Evolutionary conservation across 2,797 vertebrate species (phyloP), one percentile per base, ranked within the genome.

Genomic region (Apogon talboti): DNA sequence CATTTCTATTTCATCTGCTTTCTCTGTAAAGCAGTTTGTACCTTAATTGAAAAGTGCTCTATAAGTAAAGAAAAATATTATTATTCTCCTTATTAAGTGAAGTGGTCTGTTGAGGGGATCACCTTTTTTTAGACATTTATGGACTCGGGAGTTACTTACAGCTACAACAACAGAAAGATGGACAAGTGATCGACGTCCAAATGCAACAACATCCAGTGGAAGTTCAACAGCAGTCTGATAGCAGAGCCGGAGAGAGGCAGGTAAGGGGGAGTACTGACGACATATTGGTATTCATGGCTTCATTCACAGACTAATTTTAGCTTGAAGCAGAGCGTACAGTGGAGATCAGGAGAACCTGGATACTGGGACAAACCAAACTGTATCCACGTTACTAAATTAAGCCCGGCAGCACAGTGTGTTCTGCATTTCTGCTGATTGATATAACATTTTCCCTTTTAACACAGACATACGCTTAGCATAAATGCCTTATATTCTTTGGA

Each of bases 181-280:
- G 65, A 74, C 45, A 47, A 68, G 67, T 50, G 54, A 64, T 78
- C 18, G 62, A 56, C 45, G 71, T 82, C 19, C 21, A 72, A 44
- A 35, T 44, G 42, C 48, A 79, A 83, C 44, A 72, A 48, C 81
- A 72, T 62, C 15, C 44, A 7, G 38, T 7, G 21, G n/a, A 24
- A 24, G 21, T 24, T 24, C 2, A 24, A 35, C 46, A 18, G n/a
- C 53, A 19, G 64, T 16, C 53, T 1, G 2, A 66, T 47, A 49
- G 57, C 19, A 43, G 40, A 47, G 42, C 16, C 13, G 16, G 61
- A 33, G 66, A 11, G 13, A 33, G 44, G 54, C 71, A 57, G 51
- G 49, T 54, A 68, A 45, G 33, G 33, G 54, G 49, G 38, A 65
- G 62, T 64, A 47, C 69, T 67, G 62, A 79, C 72, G 69, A 79